These are phyloP conservation scores for Microtus agrestis DNA, from an alignment of 2,797 vertebrate species.

Conservation along the genomic window DNA sequence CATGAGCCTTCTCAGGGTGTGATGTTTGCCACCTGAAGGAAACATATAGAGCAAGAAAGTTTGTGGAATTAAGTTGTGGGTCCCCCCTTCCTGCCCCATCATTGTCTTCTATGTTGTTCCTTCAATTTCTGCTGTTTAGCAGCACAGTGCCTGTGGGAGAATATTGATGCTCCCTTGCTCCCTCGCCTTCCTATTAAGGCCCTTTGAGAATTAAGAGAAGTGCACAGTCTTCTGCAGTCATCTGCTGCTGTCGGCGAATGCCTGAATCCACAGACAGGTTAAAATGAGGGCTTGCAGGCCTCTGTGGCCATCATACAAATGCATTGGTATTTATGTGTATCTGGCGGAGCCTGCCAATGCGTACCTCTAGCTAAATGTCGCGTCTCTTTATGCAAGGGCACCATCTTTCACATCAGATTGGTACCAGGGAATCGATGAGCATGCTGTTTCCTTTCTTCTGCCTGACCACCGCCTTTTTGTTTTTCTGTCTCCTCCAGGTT, in stretches of 20 bases:
- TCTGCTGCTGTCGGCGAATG: neutral
- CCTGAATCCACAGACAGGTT: neutral
- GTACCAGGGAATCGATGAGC: neutral
- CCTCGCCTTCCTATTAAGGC: neutral
- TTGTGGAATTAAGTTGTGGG: neutral
- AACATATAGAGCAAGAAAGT: accelerated
- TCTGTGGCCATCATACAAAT: neutral
- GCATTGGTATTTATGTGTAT: neutral
- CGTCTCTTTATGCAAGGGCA: neutral
- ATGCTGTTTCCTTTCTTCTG: constrained; percentile 15
- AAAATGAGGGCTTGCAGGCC: neutral
- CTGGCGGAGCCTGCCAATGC: neutral
- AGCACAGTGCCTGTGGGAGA: neutral
- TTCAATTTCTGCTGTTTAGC: neutral
- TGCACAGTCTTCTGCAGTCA: accelerated
- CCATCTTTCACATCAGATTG: neutral
- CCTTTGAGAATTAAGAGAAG: neutral
- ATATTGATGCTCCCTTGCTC: accelerated
- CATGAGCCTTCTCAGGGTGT: neutral
- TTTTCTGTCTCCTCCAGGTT: constrained; percentile 78
- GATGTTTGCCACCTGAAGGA: neutral
- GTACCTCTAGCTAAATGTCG: neutral
- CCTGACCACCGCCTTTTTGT: constrained; percentile 78
- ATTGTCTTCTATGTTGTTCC: neutral
- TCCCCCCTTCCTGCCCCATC: accelerated